These are phyloP conservation scores for Colletes gigas DNA, from an alignment of 1,140 invertebrate genomes.

Conservation along the genomic window DNA sequence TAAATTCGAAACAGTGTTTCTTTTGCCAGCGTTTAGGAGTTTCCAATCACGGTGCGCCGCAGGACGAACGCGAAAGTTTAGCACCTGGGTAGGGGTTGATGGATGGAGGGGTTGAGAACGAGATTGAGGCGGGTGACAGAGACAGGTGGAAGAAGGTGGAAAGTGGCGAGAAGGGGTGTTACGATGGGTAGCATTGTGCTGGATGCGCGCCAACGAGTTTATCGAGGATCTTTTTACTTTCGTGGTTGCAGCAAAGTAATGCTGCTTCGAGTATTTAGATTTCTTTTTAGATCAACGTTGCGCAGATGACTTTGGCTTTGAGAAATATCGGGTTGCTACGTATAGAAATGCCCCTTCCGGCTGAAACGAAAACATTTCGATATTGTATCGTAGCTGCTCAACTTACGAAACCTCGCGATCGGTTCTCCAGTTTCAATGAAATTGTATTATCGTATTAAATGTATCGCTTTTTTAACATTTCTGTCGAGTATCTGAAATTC, in stretches of 20 bases:
- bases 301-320: not conserved
- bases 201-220: constrained; percentile 23
- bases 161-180: not conserved
- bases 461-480: too few relatives aligned
- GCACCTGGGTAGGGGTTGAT: not conserved
- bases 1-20: too few relatives aligned
- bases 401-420: too few relatives aligned
- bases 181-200: not conserved
- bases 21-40: too few relatives aligned
- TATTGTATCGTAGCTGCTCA: too few relatives aligned
- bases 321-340: not conserved
- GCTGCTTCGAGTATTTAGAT: not conserved
- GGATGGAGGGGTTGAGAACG: not conserved
- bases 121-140: not conserved
- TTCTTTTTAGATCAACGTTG: not conserved
- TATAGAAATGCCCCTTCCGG: not conserved
- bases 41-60: too few relatives aligned
- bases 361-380: too few relatives aligned
- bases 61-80: not conserved
- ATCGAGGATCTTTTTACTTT: constrained; percentile 19
- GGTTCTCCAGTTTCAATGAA: too few relatives aligned
- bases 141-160: constrained; percentile 2
- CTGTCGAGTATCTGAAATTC: too few relatives aligned
- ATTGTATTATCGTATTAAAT: too few relatives aligned
- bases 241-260: not conserved